Evolutionary conservation across 2,113 vertebrate genomes (phyloP), one percentile per base, ranked within the genome.

Genomic region (Eurystomus gularis): DNA sequence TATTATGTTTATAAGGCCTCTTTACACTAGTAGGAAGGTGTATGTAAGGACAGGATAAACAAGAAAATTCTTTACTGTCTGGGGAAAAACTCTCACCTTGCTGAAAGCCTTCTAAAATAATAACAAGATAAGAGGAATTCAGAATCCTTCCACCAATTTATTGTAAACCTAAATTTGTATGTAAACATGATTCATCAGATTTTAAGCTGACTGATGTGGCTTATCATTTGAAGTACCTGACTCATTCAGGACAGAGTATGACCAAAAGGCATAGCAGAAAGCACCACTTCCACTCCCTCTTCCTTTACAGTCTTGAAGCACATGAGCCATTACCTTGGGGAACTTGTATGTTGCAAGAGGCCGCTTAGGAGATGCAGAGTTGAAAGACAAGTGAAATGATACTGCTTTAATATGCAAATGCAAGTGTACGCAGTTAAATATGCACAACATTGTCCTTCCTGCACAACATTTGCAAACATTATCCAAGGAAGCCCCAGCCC

Each of bases 141-240:
- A 69, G 49, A 88, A 80, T 18, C 49, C 20, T 75, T 68, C 52
- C 51, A n/a, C 20, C 91, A 21, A 55, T 73, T 55, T 57, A n/a
- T 35, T 17, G 3, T 62, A 65, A 91, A 51, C 19, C 42, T 84
- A 46, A 64, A 94, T 31, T 66, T 75, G n/a, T 62, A 64, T 15
- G 66, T 91, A 35, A 80, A 40, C 17, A 29, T 42, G 84, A 91
- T 54, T 78, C 78, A 94, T n/a, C 60, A 84, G 51, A 89, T 84
- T 91, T 86, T 91, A 77, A 94, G 26, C 18, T 44, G 51, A 65
- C 80, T 91, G 54, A 81, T 86, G 80, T 93, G 92, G 83, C 28
- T 93, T 95, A 70, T 65, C 25, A 61, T 81, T 83, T 77, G 44
- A 86, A 86, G 35, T 77, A 61, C n/a, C 21, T 17, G 40, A 81